Conservation (phyloP, 2,888 invertebrate genomes). For the Clepsis dumicolana region DNA sequence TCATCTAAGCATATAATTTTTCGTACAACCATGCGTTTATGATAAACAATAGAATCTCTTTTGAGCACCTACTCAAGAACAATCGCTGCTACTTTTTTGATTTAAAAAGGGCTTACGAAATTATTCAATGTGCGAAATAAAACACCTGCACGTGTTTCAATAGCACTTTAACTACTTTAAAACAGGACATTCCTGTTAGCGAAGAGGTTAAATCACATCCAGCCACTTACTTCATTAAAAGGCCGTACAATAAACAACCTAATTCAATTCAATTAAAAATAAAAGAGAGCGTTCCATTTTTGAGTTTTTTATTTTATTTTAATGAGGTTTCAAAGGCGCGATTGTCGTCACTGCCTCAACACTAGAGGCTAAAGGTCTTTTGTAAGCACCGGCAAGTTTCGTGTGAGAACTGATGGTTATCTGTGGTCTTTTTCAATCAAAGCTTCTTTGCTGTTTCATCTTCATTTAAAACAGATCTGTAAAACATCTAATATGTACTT, state of each 20-base stretch:
- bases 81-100: background rate
- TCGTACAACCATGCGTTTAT: too few relatives aligned
- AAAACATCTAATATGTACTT: too few relatives aligned
- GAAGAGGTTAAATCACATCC: slow-evolving; percentile 50
- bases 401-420: slow-evolving; percentile 71
- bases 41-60: background rate
- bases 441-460: background rate
- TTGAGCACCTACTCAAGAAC: too few relatives aligned
- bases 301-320: slow-evolving; percentile 4
- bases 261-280: slow-evolving; percentile 35
- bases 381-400: slow-evolving; percentile 53
- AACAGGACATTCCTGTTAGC: slow-evolving; percentile 39
- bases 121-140: slow-evolving; percentile 39
- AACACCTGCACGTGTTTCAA: slow-evolving; percentile 37
- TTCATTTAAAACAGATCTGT: background rate
- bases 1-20: too few relatives aligned
- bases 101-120: slow-evolving; percentile 1
- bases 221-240: slow-evolving; percentile 72
- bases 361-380: slow-evolving; percentile 56
- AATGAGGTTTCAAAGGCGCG: slow-evolving; percentile 60
- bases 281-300: slow-evolving; percentile 1
- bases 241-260: slow-evolving; percentile 44
- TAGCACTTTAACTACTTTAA: slow-evolving; percentile 26
- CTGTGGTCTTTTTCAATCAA: slow-evolving; percentile 44
- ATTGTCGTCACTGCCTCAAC: slow-evolving; percentile 72